Conservation (phyloP, 2,113 vertebrate genomes). For the Pogonocichla stellata region DNA sequence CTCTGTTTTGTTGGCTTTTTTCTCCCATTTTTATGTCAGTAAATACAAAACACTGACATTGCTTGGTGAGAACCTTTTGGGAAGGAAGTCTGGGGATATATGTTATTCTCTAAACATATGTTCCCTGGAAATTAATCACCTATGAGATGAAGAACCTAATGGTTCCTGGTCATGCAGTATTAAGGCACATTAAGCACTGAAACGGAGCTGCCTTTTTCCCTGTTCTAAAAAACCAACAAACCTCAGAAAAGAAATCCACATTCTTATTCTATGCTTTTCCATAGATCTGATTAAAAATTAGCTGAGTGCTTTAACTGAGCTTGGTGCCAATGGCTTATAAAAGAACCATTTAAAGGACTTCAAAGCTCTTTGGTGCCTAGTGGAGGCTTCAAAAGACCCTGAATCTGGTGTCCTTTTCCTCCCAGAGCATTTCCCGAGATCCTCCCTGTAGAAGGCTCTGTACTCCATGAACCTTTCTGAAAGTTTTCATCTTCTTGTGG, state of each 20-base stretch:
- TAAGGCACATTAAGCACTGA: neutral
- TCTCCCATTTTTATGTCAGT: neutral
- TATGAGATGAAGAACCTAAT: neutral
- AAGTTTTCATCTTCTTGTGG: neutral
- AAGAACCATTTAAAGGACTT: neutral
- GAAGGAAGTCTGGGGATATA: neutral
- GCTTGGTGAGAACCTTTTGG: neutral
- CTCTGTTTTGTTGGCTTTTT: neutral
- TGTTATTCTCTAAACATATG: neutral
- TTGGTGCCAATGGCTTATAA: neutral
- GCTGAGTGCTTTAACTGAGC: neutral
- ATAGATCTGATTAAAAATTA: conserved; percentile 18
- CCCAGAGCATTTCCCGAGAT: neutral
- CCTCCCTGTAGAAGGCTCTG: neutral
- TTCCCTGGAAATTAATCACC: neutral
- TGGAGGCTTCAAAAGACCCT: neutral
- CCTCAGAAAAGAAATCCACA: neutral
- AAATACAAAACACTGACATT: neutral
- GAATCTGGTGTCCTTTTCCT: neutral
- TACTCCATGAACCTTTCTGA: neutral
- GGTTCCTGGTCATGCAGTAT: neutral
- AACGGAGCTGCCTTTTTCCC: neutral
- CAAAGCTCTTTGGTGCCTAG: neutral
- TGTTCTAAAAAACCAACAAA: neutral
- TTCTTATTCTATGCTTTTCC: neutral